Percentiles rank a stretch among this genome's conserved stretches.
Evolutionary conservation across 2,888 invertebrate species (phyloP).

Genomic region (Linyphia triangularis): DNA sequence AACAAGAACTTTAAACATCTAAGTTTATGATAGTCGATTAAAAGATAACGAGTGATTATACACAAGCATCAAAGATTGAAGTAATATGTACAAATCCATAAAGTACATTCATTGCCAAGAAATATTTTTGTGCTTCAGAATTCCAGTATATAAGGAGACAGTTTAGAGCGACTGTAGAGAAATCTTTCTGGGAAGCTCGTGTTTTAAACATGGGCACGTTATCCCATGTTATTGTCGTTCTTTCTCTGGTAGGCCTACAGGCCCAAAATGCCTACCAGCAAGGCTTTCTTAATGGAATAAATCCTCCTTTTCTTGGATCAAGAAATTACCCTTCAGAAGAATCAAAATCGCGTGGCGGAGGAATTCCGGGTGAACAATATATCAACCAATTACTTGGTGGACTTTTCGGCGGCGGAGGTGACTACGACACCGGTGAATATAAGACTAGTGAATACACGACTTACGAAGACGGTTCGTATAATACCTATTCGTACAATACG

Average conservation of each 20-base stretch:
- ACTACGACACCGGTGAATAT: not conserved
- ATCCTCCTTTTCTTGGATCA: not conserved
- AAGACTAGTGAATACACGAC: not conserved
- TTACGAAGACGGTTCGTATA: not conserved
- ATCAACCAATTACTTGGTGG: not conserved
- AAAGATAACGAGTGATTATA: not conserved
- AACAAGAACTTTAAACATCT: not conserved
- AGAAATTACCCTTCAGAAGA: not conserved
- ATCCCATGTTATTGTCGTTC: conserved; percentile 38
- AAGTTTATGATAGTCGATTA: conserved; percentile 34
- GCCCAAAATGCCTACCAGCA: not conserved
- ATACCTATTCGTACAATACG: not conserved
- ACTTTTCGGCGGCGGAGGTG: conserved; percentile 6
- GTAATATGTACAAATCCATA: conserved; percentile 31
- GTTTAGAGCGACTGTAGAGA: not conserved
- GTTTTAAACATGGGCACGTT: conserved; percentile 44
- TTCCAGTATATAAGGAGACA: conserved; percentile 10
- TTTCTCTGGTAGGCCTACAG: conserved; percentile 18
- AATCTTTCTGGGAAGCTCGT: conserved; percentile 32
- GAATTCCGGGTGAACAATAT: not conserved
- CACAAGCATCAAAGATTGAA: conserved; percentile 26
- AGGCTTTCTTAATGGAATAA: not conserved
- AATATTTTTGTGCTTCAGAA: not conserved
- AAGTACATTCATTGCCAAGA: not conserved
- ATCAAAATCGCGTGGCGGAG: not conserved